Conservation (phyloP, 1,140 invertebrate genomes). For the Zaprionus capensis region DNA sequence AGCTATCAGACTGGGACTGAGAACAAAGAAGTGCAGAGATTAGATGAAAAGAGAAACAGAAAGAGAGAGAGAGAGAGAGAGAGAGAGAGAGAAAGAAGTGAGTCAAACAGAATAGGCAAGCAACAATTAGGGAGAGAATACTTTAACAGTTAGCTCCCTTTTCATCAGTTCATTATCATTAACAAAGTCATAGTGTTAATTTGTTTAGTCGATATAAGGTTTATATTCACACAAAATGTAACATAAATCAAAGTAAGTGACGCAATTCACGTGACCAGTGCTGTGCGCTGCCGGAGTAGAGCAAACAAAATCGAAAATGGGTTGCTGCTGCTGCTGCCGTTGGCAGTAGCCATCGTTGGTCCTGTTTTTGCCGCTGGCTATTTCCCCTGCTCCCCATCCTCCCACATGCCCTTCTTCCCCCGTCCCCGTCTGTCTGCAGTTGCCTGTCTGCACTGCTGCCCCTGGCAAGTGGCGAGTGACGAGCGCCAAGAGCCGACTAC, state of each 20-base stretch:
- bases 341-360: conserved; percentile 23
- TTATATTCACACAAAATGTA: neutral
- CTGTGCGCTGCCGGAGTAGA: conserved; percentile 44
- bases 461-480: conserved; percentile 23
- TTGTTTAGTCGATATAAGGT: neutral
- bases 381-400: neutral
- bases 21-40: neutral
- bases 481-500: conserved; percentile 1
- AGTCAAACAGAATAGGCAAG: neutral
- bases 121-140: neutral
- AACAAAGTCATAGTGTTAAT: neutral
- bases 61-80: neutral
- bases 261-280: conserved; percentile 12
- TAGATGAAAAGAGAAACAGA: neutral
- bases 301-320: conserved; percentile 78
- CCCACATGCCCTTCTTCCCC: conserved; percentile 4
- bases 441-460: conserved; percentile 18
- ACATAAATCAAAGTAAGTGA: neutral
- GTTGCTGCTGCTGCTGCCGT: conserved; percentile 54
- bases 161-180: too few relatives aligned
- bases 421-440: neutral
- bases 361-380: conserved; percentile 20
- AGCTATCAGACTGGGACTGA: too few relatives aligned
- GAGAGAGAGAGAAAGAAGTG: neutral
- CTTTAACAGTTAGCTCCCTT: neutral